These are phyloP conservation scores for Brachypodius melanocephalos DNA, from an alignment of 2,113 vertebrate species.

Conservation along the genomic window DNA sequence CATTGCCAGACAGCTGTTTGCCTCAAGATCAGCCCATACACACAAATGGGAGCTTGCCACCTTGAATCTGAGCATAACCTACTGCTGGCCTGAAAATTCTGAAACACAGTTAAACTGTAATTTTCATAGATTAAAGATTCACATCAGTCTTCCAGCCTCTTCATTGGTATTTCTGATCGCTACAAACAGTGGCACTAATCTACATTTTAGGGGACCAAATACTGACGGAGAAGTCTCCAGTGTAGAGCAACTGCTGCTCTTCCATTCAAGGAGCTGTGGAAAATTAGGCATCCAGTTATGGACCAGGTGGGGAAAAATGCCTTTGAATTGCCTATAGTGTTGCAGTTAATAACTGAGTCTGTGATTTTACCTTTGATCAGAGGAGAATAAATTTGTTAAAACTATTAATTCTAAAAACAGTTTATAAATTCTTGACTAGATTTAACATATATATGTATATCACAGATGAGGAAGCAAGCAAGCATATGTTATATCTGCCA, in stretches of 20 bases:
- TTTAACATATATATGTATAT: not conserved
- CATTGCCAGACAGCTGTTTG: not conserved
- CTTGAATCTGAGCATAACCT: not conserved
- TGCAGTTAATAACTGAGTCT: not conserved
- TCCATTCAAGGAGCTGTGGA: not conserved
- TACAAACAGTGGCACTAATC: accelerated
- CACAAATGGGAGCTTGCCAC: not conserved
- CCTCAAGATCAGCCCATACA: not conserved
- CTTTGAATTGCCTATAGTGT: not conserved
- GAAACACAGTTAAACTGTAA: not conserved
- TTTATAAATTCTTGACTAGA: not conserved
- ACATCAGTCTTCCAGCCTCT: not conserved
- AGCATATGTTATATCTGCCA: not conserved
- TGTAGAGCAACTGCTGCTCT: not conserved
- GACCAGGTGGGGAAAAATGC: not conserved
- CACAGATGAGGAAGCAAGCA: not conserved
- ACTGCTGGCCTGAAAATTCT: not conserved
- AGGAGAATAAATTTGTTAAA: not conserved
- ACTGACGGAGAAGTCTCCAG: not conserved
- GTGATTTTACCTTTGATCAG: not conserved
- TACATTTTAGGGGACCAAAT: not conserved
- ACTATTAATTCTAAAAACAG: not conserved
- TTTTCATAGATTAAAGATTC: not conserved
- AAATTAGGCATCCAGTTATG: not conserved
- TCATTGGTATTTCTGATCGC: not conserved